Percentiles rank a stretch among this genome's conserved stretches.
phyloP scores from a whole-genome alignment of 2,113 vertebrate species.

The Uria lomvia region DNA sequence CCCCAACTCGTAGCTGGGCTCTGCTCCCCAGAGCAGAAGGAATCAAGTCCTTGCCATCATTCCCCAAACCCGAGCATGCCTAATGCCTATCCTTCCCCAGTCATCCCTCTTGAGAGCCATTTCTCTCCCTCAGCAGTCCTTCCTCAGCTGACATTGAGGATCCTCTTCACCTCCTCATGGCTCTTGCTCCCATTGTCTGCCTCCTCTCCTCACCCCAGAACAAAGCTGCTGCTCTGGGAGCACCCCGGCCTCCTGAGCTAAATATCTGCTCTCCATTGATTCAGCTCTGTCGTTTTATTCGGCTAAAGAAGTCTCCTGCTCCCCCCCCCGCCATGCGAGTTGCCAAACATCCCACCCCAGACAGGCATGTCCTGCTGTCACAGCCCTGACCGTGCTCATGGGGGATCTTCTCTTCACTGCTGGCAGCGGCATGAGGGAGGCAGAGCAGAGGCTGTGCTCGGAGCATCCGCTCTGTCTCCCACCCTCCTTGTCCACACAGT shows the following conservation, averaged over 20 bases:
- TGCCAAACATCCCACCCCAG: background rate
- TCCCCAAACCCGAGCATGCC: background rate
- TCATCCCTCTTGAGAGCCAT: background rate
- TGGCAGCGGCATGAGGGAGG: fast-evolving
- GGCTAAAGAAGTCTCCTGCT: background rate
- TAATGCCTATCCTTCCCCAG: background rate
- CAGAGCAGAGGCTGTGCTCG: background rate
- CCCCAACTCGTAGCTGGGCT: background rate
- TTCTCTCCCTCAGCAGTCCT: background rate
- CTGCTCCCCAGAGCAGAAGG: background rate
- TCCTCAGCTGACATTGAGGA: background rate
- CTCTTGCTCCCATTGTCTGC: fast-evolving
- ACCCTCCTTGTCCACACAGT: fast-evolving
- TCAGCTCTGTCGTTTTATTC: background rate
- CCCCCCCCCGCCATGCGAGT: fast-evolving
- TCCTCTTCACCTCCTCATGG: background rate
- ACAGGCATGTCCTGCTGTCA: background rate
- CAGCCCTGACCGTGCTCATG: background rate
- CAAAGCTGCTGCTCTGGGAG: background rate
- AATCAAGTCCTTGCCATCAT: background rate
- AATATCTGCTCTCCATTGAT: background rate
- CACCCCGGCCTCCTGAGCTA: background rate
- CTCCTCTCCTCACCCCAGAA: background rate
- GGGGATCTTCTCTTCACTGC: background rate
- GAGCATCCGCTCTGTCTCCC: background rate